Percentiles rank a stretch among this genome's conserved stretches.
phyloP scores from a whole-genome alignment of 2,113 vertebrate species.

The Marmota monax region DNA sequence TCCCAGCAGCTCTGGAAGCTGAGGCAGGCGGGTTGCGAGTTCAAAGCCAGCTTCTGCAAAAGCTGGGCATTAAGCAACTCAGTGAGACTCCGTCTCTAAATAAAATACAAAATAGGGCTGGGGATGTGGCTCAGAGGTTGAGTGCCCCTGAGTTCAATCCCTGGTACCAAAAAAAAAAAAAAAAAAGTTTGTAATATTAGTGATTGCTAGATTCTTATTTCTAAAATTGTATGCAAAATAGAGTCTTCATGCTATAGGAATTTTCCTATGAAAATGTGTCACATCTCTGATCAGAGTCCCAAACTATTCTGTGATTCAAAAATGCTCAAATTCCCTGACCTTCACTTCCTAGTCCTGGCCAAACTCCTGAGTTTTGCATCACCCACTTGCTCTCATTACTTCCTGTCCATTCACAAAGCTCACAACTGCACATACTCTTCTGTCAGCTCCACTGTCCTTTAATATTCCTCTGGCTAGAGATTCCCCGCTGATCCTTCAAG shows the following conservation, averaged over 20 bases:
- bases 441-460: background rate
- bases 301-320: background rate
- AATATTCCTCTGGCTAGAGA: background rate
- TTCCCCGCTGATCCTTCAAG: background rate
- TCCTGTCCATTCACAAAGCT: background rate
- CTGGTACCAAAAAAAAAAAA: no score
- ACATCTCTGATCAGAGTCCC: background rate
- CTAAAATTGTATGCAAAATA: background rate
- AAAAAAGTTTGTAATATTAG: background rate
- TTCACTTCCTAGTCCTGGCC: background rate
- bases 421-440: background rate
- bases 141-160: no score
- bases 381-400: no score
- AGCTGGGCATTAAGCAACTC: no score
- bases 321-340: background rate
- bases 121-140: no score
- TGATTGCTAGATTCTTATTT: background rate
- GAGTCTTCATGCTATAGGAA: background rate
- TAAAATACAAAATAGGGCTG: no score
- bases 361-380: background rate
- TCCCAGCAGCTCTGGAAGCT: no score
- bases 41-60: no score
- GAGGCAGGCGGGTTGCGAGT: no score
- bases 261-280: background rate
- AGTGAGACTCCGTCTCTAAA: no score